These are phyloP conservation scores for Drosophila barbarae DNA, from an alignment of 2,888 invertebrate species.

Conservation along the genomic window DNA sequence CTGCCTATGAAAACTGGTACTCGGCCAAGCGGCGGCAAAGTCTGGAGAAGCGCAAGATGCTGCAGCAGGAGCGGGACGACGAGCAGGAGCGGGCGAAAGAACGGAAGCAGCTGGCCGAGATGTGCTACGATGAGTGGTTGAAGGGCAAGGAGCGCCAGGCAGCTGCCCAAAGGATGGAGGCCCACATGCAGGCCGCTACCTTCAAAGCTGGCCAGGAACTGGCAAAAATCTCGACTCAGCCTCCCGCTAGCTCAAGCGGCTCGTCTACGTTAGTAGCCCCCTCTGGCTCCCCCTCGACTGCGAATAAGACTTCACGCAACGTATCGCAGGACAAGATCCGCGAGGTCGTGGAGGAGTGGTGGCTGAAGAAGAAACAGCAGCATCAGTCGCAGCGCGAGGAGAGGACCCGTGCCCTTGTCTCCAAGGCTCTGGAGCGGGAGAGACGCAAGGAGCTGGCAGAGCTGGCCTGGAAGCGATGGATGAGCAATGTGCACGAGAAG, in stretches of 20 bases:
- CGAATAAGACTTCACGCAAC: constrained; percentile 22
- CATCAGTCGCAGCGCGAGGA: constrained; percentile 60
- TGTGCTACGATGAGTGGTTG: constrained; percentile 74
- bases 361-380: constrained; percentile 62
- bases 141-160: constrained; percentile 53
- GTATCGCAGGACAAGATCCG: constrained; percentile 40
- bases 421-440: constrained; percentile 41
- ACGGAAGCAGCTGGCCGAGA: constrained; percentile 62
- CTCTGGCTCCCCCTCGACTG: not conserved
- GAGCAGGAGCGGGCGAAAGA: constrained; percentile 43
- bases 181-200: constrained; percentile 22
- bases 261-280: not conserved
- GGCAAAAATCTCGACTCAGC: not conserved
- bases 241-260: not conserved
- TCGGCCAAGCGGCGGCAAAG: constrained; percentile 68
- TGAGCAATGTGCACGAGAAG: constrained; percentile 70
- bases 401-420: constrained; percentile 39
- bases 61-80: constrained; percentile 51
- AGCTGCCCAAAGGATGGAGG: constrained; percentile 22
- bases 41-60: constrained; percentile 19
- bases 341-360: constrained; percentile 51
- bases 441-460: constrained; percentile 62
- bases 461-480: constrained; percentile 74
- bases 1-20: constrained; percentile 75
- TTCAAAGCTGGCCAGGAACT: constrained; percentile 6